Evolutionary conservation across 1,140 invertebrate genomes (phyloP), one percentile per base, ranked within the genome.

Genomic region (Panagrolaimus sp.): DNA sequence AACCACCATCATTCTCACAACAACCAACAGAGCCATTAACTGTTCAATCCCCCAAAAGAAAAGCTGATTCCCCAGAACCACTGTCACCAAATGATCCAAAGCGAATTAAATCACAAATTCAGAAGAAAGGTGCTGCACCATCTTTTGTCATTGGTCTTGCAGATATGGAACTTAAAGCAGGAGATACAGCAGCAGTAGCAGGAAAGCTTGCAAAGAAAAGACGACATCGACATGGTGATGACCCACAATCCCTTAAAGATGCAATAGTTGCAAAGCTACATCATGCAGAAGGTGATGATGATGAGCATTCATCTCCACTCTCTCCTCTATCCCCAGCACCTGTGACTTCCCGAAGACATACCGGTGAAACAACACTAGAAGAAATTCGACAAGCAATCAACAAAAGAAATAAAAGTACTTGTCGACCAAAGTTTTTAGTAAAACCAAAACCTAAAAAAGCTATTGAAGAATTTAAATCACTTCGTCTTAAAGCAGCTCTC

Each of bases 401-500:
- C 44, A 62, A 27, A 27, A 44, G 69, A 11, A 70, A 70, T 61
- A 43, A 72, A 25, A 23, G 43, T 14, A 13, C 25, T 9, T 80
- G 78, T 65, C 68, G 72, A 31, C 78, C 78, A 7, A 74, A 79
- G 51, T 81, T 83, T 53, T 70, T 82, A 57, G 75, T 83, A 16
- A 78, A 80, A 20, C 81, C 80, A 63, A 82, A 79, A 48, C 71
- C 76, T 20, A 74, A 74, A 51, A 81, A 82, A 62, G 48, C 74
- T 42, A 70, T 81, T 20, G 80, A 82, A 44, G 80, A 81, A 66
- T 70, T 65, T 62, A 81, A 81, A 53, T 80, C 78, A 13, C 67
- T 81, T 57, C 70, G 80, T 45, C 48, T 81, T 7, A 81, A 83
- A 65, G 75, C 80, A 5, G 80, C 80, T 44, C 69, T 81, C 53